Evolutionary conservation across 1,140 invertebrate genomes (phyloP), one percentile per base, ranked within the genome.

Genomic region (Aradophagus sp.): DNA sequence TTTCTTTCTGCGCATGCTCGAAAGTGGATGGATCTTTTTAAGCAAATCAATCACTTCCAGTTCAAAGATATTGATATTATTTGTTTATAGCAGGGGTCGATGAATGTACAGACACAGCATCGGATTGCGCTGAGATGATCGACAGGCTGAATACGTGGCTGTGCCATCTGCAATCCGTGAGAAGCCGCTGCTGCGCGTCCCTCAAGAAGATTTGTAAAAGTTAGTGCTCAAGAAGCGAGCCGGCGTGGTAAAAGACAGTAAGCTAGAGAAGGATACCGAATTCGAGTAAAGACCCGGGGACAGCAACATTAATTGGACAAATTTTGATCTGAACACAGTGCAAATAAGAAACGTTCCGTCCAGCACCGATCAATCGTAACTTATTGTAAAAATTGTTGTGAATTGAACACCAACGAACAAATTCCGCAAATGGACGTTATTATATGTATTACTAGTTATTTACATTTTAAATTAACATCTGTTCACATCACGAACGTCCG

Each of bases 101-200:
- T 84, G 84, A 86, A 74, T 85, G 84, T 75, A 76, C 56, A 63
- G 84, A 86, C 48, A 70, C 77, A 39, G 83, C 79, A 41, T 77
- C 82, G 79, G 83, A 86, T 80, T 86, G 84, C 81, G 83, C 83
- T 70, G 83, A 84, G 77, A 75, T 84, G 80, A 86, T 86, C 63
- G 77, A 80, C 77, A 86, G 84, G 84, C 83, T 86, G 79, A 83
- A 82, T 79, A 81, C 79, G 78, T 85, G 84, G 84, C 81, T 86
- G 83, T 85, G 84, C 82, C 84, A 84, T 84, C 73, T 86, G 74
- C 81, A 84, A 84, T 83, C 83, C 78, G 80, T 84, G 75, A 84
- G 75, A 79, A 82, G 62, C 65, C 82, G 83, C 69, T 86, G 84
- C 77, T 86, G 84, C 76, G 83, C 82, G 55, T 85, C 84, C 70